These are phyloP conservation scores for Sardinella longiceps DNA, from an alignment of 2,797 vertebrate species.

Conservation along the genomic window DNA sequence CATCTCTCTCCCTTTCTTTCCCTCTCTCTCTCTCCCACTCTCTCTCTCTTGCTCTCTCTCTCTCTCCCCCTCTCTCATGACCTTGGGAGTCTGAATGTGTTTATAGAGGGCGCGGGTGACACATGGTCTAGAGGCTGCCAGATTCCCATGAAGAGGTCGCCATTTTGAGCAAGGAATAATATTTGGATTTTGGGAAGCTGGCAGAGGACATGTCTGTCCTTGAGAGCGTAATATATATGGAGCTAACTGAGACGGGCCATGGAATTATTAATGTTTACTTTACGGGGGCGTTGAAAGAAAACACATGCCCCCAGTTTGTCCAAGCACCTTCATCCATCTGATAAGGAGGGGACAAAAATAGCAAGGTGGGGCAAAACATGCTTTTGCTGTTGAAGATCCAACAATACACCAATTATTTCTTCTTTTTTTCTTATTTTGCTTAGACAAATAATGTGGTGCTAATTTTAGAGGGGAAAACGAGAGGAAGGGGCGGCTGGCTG, in stretches of 20 bases:
- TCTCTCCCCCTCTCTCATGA: slow-evolving; percentile 35
- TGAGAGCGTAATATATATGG: slow-evolving; percentile 54
- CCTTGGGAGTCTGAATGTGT: slow-evolving; percentile 55
- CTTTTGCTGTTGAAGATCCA: too few relatives aligned
- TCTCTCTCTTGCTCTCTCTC: slow-evolving; percentile 17
- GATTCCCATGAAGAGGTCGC: slow-evolving; percentile 56
- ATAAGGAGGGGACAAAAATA: slow-evolving; percentile 42
- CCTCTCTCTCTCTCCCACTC: background rate
- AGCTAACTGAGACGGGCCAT: slow-evolving; percentile 60
- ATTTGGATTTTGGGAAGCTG: slow-evolving; percentile 67
- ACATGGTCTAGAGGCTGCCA: slow-evolving; percentile 39
- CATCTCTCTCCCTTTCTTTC: background rate
- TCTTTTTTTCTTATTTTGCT: too few relatives aligned
- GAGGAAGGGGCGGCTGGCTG: background rate
- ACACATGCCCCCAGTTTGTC: background rate
- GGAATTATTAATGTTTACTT: slow-evolving; percentile 55
- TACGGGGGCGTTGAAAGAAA: slow-evolving; percentile 24
- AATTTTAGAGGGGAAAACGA: background rate
- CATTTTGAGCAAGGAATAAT: slow-evolving; percentile 64
- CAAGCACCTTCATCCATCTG: slow-evolving; percentile 11
- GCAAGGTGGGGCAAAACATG: slow-evolving; percentile 20
- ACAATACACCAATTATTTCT: too few relatives aligned
- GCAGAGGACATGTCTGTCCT: slow-evolving; percentile 46
- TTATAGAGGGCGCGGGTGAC: slow-evolving; percentile 40
- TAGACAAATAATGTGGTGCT: background rate